Percentiles rank a stretch among this genome's conserved stretches.
Conservation (phyloP, 2,888 invertebrate species). For the Polydrusus tereticollis region DNA sequence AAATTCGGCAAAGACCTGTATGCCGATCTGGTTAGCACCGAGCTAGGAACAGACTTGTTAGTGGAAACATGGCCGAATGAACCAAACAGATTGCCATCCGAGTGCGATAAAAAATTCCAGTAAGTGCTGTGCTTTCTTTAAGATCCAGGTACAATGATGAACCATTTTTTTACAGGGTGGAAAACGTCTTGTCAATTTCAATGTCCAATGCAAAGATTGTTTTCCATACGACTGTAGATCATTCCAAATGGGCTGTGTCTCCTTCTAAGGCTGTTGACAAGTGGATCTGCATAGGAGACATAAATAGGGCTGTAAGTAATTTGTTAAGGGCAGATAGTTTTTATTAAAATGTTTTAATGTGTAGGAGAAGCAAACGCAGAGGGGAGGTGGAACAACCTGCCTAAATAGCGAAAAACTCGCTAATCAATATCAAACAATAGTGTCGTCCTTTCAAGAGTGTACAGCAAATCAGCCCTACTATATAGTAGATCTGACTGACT, state of each 20-base stretch:
- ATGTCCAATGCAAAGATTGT: conserved; percentile 70
- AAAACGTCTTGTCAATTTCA: conserved; percentile 74
- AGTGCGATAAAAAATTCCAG: conserved; percentile 77
- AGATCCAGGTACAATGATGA: neutral
- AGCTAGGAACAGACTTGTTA: conserved; percentile 78
- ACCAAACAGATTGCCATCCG: conserved; percentile 80
- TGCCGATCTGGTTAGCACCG: conserved; percentile 82
- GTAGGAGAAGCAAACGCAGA: conserved; percentile 78
- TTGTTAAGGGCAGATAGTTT: neutral
- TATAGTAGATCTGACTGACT: neutral
- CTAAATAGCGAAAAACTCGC: conserved; percentile 73
- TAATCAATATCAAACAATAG: conserved; percentile 56
- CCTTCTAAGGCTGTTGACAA: conserved; percentile 69
- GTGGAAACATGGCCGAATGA: conserved; percentile 93
- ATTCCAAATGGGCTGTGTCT: conserved; percentile 89
- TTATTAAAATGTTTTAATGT: no score
- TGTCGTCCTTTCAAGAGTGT: conserved; percentile 58
- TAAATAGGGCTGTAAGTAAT: conserved; percentile 85
- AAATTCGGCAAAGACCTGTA: conserved; percentile 87
- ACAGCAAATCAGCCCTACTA: conserved; percentile 23
- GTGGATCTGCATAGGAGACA: conserved; percentile 94
- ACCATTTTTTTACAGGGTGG: conserved; percentile 70
- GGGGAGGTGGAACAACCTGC: conserved; percentile 91
- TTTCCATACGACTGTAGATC: conserved; percentile 80
- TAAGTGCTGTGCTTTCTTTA: no score